Conservation (phyloP, 2,113 vertebrate genomes). For the Mobula hypostoma region DNA sequence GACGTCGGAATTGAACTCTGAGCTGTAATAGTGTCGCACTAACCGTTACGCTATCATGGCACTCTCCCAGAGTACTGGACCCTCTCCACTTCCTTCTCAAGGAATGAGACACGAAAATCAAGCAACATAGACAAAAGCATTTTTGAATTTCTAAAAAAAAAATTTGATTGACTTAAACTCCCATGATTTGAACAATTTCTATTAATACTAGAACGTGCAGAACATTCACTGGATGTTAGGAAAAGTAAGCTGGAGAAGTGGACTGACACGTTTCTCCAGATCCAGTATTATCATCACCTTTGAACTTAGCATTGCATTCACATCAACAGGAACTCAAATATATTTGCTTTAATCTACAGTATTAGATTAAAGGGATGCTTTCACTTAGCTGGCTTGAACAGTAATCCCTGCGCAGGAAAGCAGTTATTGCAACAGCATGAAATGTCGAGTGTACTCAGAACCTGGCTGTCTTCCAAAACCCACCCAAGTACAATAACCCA, state of each 20-base stretch:
- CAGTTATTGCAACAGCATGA: not conserved
- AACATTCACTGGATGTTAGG: not conserved
- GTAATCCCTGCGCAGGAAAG: not conserved
- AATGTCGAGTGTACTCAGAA: not conserved
- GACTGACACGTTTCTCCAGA: not conserved
- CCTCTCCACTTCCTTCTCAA: not conserved
- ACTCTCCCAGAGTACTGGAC: not conserved
- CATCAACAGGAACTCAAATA: not conserved
- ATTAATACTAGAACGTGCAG: not conserved
- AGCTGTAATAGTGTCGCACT: too few relatives aligned
- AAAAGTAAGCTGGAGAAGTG: not conserved
- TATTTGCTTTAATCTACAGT: not conserved
- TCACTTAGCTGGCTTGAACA: not conserved
- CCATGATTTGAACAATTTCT: not conserved
- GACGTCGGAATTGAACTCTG: too few relatives aligned
- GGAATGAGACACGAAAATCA: too few relatives aligned
- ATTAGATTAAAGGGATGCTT: not conserved
- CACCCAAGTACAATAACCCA: not conserved
- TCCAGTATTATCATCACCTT: not conserved
- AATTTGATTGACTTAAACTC: not conserved
- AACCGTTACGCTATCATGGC: too few relatives aligned
- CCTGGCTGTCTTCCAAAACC: constrained; percentile 11
- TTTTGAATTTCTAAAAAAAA: not conserved
- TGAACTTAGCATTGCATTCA: not conserved
- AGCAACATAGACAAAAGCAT: not conserved